These are phyloP conservation scores for Stenodema calcarata DNA, from an alignment of 2,888 invertebrate species.

Conservation along the genomic window DNA sequence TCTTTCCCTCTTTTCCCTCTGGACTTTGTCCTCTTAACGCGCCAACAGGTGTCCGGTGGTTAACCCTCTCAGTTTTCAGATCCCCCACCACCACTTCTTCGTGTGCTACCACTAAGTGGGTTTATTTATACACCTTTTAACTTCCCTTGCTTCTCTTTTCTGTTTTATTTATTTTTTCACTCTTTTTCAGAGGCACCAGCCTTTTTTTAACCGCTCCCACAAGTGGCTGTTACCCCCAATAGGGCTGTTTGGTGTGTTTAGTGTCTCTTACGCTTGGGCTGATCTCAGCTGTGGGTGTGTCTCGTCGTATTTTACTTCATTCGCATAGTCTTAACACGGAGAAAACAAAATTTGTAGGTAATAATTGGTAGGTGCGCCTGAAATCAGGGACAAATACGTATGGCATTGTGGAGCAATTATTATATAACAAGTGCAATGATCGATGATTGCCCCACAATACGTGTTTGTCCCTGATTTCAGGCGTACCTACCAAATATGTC, in stretches of 20 bases:
- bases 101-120: not conserved
- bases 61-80: slow-evolving; percentile 1
- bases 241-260: not conserved
- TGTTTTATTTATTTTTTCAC: not conserved
- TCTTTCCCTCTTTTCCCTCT: not conserved
- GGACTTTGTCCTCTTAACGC: slow-evolving; percentile 4
- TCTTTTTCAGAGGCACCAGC: not conserved
- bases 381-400: too few relatives aligned
- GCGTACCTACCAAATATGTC: too few relatives aligned
- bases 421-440: too few relatives aligned
- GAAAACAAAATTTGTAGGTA: too few relatives aligned
- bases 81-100: not conserved
- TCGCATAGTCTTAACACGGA: too few relatives aligned
- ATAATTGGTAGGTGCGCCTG: too few relatives aligned
- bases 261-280: not conserved
- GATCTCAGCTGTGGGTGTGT: too few relatives aligned
- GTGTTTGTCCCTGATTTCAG: too few relatives aligned
- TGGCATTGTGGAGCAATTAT: too few relatives aligned
- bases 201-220: not conserved
- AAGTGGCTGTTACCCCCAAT: not conserved
- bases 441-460: too few relatives aligned
- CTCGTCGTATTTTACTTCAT: too few relatives aligned
- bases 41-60: slow-evolving; percentile 29
- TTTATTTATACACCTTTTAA: slow-evolving; percentile 18
- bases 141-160: not conserved